phyloP scores from a whole-genome alignment of 2,797 vertebrate genomes.

The Phrynocephalus guinanensis region DNA sequence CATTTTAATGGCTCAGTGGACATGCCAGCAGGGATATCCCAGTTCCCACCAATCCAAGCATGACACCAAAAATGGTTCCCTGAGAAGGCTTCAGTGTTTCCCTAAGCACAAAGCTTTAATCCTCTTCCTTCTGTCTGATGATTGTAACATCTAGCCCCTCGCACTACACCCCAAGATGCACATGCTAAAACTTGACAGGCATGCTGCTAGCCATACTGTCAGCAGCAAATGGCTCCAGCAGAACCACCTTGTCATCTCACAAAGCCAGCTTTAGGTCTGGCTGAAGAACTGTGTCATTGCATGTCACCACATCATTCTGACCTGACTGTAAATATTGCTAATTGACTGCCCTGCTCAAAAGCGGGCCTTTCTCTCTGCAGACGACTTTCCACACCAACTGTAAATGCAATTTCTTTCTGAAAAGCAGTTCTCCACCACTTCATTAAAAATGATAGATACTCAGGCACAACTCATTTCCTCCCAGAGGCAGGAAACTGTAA shows the following conservation, averaged over 20 bases:
- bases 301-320: slow-evolving; percentile 31
- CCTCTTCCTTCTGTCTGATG: too few relatives aligned
- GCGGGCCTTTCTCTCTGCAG: slow-evolving; percentile 57
- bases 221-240: slow-evolving; percentile 9
- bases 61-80: too few relatives aligned
- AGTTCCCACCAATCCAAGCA: not conserved
- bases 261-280: slow-evolving; percentile 34
- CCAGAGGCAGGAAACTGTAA: slow-evolving; percentile 45
- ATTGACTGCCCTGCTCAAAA: slow-evolving; percentile 48
- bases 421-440: slow-evolving; percentile 46
- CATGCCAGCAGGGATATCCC: not conserved
- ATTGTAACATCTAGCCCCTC: not conserved
- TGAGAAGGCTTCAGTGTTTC: not conserved
- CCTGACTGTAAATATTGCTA: slow-evolving; percentile 50
- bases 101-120: not conserved
- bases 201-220: slow-evolving; percentile 3
- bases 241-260: slow-evolving; percentile 26
- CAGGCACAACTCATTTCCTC: slow-evolving; percentile 61
- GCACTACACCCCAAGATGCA: not conserved
- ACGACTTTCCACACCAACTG: slow-evolving; percentile 52
- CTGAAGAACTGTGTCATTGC: slow-evolving; percentile 32
- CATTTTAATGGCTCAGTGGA: not conserved
- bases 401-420: slow-evolving; percentile 63
- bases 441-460: slow-evolving; percentile 66
- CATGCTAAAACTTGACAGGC: not conserved